Conservation (phyloP, 2,888 invertebrate species). For the Lysandra coridon region DNA sequence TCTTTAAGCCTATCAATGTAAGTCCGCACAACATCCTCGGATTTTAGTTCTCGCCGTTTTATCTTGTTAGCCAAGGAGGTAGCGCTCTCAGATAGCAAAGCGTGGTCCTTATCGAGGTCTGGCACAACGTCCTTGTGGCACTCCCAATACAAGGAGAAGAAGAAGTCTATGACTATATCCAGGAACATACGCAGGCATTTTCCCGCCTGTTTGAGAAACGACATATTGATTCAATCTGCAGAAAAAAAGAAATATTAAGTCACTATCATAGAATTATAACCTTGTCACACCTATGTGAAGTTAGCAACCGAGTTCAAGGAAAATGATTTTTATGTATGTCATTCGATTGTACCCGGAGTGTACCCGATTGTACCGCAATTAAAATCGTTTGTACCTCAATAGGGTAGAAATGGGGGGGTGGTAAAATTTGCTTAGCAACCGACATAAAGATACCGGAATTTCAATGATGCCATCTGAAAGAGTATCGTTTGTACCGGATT, state of each 20-base stretch:
- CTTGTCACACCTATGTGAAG: no score
- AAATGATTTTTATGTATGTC: no score
- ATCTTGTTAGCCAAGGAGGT: conserved; percentile 84
- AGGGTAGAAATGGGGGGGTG: no score
- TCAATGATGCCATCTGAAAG: no score
- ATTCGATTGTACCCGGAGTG: no score
- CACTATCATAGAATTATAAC: no score
- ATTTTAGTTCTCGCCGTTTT: conserved; percentile 81
- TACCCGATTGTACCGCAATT: no score
- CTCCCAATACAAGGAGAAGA: conserved; percentile 70
- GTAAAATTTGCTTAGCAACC: no score
- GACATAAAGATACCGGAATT: no score
- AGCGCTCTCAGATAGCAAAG: conserved; percentile 81
- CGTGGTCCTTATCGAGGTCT: conserved; percentile 59
- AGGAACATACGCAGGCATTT: conserved; percentile 54
- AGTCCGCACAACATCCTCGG: conserved; percentile 85
- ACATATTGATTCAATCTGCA: conserved; percentile 27
- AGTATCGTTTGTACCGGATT: no score
- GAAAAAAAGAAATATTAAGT: not conserved
- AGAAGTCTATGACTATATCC: conserved; percentile 63
- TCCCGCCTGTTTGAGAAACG: conserved; percentile 46
- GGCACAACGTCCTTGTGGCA: conserved; percentile 57
- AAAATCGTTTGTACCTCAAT: no score
- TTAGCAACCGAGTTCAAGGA: no score
- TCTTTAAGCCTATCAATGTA: conserved; percentile 89